These are phyloP conservation scores for Leucophenga montana DNA, from an alignment of 2,888 invertebrate species.

Conservation along the genomic window DNA sequence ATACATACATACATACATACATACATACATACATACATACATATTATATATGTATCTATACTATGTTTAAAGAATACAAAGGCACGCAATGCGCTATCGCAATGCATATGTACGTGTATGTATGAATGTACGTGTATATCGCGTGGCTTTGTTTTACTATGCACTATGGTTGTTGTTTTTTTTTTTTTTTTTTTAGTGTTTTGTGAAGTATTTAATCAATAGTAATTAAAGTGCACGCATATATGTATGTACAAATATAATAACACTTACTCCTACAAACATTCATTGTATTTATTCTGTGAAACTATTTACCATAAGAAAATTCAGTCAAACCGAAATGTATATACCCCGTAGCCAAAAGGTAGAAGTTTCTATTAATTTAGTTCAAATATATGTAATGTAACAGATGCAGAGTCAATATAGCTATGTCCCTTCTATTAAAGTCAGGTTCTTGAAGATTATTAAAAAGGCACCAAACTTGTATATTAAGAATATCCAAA, in stretches of 20 bases:
- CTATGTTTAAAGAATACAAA: conserved; percentile 3
- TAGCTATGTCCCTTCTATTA: no score
- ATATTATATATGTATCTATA: no score
- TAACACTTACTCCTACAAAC: conserved; percentile 31
- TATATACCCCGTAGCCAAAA: no score
- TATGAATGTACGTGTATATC: conserved; percentile 15
- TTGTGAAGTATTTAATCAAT: conserved; percentile 16
- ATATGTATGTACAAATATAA: conserved; percentile 9
- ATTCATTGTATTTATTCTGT: no score
- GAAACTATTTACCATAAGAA: no score
- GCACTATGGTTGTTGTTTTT: conserved; percentile 15
- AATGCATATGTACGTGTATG: background rate
- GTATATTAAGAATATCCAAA: no score
- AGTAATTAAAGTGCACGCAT: conserved; percentile 11
- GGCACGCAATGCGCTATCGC: conserved; percentile 2
- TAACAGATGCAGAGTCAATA: no score
- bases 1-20: conserved; percentile 13
- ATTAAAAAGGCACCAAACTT: no score
- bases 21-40: conserved; percentile 41
- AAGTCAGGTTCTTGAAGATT: no score
- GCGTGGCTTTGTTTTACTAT: conserved; percentile 10
- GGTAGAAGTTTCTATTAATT: no score
- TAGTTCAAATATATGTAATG: no score
- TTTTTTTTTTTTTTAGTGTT: conserved; percentile 8
- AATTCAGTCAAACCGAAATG: no score